Evolutionary conservation across 1,140 invertebrate genomes (phyloP), one percentile per base, ranked within the genome.

Genomic region (Anagrus nilaparvatae): DNA sequence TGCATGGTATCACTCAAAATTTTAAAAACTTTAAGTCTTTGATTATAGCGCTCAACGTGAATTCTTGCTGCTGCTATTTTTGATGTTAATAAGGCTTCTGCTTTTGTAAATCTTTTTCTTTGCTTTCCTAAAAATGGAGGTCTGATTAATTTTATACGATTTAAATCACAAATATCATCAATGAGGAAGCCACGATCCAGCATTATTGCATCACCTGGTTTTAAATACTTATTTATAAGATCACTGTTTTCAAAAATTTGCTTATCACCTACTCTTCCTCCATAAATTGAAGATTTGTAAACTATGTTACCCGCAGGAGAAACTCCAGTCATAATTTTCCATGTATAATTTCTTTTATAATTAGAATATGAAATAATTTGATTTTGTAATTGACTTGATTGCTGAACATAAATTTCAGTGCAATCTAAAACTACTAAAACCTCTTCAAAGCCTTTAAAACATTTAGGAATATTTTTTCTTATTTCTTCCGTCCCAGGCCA

Each of bases 251-350:
- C 36, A 18, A 56, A 56, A 14, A 63, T 53, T 18, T 34, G 43
- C 37, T 52, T 56, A 39, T 64, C 60, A 12, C 52, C 55, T 8
- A 48, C 30, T 34, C 50, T 32, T 3, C 55, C 58, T 6, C 55
- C 54, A 47, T 53, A 63, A n/a, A 33, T 40, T 14, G 51, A 33
- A 6, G 50, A 57, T 4, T 61, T 24, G 48, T 51, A 67, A n/a
- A 39, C 44, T 24, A 63, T 54, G n/a, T 53, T 20, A 18, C 59
- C 59, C 27, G 20, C 42, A 14, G 44, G 63, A 17, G 53, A 44
- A 18, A 64, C 51, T 6, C 52, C 53, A 17, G 59, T 50, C 33
- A 65, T 46, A 31, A 50, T 50, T 48, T 63, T 67, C 6, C 52
- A 40, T 7, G 59, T 66, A 27, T 50, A 44, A 14, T 28, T n/a